Evolutionary conservation across 2,888 invertebrate species (phyloP).

Genomic region (Copidosoma aretas): DNA sequence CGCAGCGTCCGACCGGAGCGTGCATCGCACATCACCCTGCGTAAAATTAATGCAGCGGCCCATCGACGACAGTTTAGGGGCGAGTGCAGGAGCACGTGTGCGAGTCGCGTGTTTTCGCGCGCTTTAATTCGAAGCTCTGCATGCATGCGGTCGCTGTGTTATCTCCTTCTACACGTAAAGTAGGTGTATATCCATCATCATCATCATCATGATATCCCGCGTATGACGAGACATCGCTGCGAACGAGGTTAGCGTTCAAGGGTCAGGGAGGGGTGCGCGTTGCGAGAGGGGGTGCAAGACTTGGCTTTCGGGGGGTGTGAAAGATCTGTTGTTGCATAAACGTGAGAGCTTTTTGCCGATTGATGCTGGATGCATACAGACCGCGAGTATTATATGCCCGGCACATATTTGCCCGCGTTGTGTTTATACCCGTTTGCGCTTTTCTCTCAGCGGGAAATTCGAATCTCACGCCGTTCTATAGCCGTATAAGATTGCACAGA

Average conservation of each 20-base stretch:
- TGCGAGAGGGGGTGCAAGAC: neutral
- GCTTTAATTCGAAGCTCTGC: conserved; percentile 30
- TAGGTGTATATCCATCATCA: too few relatives aligned
- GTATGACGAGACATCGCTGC: neutral
- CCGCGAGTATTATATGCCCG: neutral
- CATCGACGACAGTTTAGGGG: neutral
- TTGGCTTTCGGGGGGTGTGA: too few relatives aligned
- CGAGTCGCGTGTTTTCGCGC: conserved; percentile 27
- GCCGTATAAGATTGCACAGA: too few relatives aligned
- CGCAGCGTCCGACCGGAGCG: neutral
- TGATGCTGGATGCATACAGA: neutral
- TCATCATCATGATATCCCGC: too few relatives aligned
- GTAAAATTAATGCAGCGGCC: neutral
- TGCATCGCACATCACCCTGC: neutral
- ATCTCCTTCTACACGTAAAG: too few relatives aligned
- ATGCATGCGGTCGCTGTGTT: conserved; percentile 5
- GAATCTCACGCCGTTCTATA: conserved; percentile 6
- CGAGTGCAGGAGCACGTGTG: neutral
- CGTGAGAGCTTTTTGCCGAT: too few relatives aligned
- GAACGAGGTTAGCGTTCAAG: neutral
- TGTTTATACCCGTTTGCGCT: neutral
- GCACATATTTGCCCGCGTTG: conserved; percentile 2
- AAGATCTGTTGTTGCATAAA: too few relatives aligned
- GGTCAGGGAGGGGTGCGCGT: neutral
- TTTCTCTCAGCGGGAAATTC: conserved; percentile 26